Evolutionary conservation across 2,888 invertebrate species (phyloP).

Genomic region (Adineta ricciae): DNA sequence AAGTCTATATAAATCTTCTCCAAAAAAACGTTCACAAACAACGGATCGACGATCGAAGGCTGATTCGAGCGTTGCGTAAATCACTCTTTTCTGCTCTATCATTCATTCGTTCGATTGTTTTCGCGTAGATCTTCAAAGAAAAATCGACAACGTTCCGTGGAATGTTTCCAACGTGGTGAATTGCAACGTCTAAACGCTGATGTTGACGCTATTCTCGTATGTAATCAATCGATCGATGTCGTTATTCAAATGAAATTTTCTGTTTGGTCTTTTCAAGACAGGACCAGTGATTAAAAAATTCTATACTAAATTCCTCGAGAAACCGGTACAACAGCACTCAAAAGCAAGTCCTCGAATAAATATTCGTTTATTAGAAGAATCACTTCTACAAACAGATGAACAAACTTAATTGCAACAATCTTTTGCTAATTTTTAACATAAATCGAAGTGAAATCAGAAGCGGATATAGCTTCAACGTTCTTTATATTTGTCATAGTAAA

Average conservation of each 20-base stretch:
- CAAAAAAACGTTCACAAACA: background rate
- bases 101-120: background rate
- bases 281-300: background rate
- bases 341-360: background rate
- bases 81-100: background rate
- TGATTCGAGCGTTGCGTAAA: background rate
- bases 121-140: background rate
- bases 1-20: background rate
- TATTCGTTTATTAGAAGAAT: background rate
- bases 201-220: background rate
- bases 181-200: background rate
- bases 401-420: too few relatives aligned
- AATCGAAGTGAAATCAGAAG: too few relatives aligned
- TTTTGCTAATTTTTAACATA: too few relatives aligned
- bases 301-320: background rate
- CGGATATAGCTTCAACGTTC: too few relatives aligned
- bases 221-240: background rate
- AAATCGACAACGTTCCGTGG: background rate
- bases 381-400: background rate
- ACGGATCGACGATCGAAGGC: background rate
- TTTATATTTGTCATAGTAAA: too few relatives aligned
- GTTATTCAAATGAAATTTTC: background rate
- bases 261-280: background rate
- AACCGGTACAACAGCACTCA: too few relatives aligned
- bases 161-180: background rate